phyloP scores from a whole-genome alignment of 2,888 invertebrate species.

The Napeogenes sylphis region DNA sequence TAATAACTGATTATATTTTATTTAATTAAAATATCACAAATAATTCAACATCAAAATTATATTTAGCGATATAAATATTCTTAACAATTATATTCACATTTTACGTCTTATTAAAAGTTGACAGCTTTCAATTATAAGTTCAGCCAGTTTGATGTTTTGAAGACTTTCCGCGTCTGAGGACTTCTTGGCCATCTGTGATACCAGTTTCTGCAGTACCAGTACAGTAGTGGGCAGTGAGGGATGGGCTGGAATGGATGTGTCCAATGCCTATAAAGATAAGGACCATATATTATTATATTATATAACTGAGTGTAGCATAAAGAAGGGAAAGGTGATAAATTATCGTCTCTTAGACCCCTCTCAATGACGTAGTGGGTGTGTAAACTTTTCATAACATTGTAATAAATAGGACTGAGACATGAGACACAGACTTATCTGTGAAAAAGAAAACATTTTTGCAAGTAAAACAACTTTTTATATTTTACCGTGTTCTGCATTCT shows the following conservation, averaged over 20 bases:
- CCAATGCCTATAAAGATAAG: conserved; percentile 49
- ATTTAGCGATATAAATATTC: too few species aligned
- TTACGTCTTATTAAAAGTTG: conserved; percentile 51
- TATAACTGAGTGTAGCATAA: not conserved
- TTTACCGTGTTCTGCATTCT: conserved; percentile 84
- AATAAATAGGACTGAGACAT: conserved; percentile 22
- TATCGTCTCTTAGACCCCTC: conserved; percentile 9
- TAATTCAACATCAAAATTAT: too few species aligned
- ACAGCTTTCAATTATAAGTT: conserved; percentile 61
- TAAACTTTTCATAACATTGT: conserved; percentile 26
- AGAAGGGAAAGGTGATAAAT: conserved; percentile 22
- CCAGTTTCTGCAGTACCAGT: conserved; percentile 51
- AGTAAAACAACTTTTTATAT: conserved; percentile 8
- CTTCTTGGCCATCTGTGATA: conserved; percentile 50
- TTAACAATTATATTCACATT: conserved; percentile 30
- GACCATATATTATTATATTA: conserved; percentile 5
- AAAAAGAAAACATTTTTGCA: conserved; percentile 18
- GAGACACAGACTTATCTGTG: not conserved
- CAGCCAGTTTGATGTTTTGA: conserved; percentile 54
- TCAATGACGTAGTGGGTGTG: conserved; percentile 21
- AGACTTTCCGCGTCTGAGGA: conserved; percentile 31
- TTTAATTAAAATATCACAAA: too few species aligned
- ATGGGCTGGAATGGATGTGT: conserved; percentile 62
- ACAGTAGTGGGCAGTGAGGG: conserved; percentile 56
- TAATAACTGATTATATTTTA: too few species aligned